phyloP scores from a whole-genome alignment of 2,113 vertebrate species.

The Narcine bancroftii region DNA sequence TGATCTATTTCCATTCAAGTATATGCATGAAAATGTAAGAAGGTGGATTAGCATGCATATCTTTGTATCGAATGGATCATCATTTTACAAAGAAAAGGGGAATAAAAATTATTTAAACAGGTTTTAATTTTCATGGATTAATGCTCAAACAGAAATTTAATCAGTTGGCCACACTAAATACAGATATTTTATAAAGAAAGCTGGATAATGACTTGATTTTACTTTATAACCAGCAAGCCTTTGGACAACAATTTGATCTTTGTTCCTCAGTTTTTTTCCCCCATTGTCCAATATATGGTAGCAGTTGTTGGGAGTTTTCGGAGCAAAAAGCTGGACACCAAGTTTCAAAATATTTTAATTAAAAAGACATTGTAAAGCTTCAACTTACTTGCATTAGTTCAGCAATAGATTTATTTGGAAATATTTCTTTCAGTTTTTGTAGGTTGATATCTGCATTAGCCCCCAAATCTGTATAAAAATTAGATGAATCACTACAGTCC shows the following conservation, averaged over 20 bases:
- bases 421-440: slow-evolving; percentile 63
- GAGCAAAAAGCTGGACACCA: neutral
- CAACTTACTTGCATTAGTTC: slow-evolving; percentile 64
- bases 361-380: neutral
- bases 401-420: slow-evolving; percentile 63
- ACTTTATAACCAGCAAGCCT: neutral
- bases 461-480: slow-evolving; percentile 15
- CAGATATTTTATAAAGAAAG: neutral
- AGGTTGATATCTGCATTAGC: slow-evolving; percentile 59
- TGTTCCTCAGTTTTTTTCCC: neutral
- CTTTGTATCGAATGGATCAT: too few relatives aligned
- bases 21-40: too few relatives aligned
- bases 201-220: neutral
- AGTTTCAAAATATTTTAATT: neutral
- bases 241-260: neutral
- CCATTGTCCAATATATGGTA: neutral
- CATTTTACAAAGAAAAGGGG: too few relatives aligned
- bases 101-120: too few relatives aligned
- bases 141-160: too few relatives aligned
- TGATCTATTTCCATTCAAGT: neutral
- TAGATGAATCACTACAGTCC: neutral
- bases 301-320: too few relatives aligned
- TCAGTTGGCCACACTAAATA: neutral
- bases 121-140: too few relatives aligned
- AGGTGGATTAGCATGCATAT: too few relatives aligned